Base-by-base conservation (phyloP, 2,797 vertebrate species). In the Tragelaphus oryx region DNA sequence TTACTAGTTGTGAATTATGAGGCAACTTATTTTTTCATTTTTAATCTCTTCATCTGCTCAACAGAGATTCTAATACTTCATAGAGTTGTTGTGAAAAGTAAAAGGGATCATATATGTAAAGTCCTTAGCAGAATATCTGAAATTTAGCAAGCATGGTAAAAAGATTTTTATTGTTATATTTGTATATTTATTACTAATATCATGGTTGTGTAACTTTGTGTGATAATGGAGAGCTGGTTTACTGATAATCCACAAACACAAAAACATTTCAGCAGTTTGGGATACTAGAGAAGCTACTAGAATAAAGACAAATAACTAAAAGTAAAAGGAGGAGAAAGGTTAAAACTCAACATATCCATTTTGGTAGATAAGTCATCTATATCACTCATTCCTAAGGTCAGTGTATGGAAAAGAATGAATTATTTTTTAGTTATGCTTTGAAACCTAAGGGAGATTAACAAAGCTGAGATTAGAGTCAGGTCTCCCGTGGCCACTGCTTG, bases 401-500 rank as follows among this genome's bases (percentile, higher is more conserved):
- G 54, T 80, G 82, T 83, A 22, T 76, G 30, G n/a, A 50, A 78
- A 80, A 79, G 8, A 93, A 54, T 46, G 48, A 44, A 4, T 59
- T 8, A 30, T 79, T 85, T 48, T 79, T 88, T 8, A 82, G 33
- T 33, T 76, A 24, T 30, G n/a, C 52, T 88, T 95, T 94, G 95
- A 97, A 96, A 93, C 46, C 28, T 78, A n/a, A 96, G 59, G 65
- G 82, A 16, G 85, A 87, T 94, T 86, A 96, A 94, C 30, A 89
- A 96, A 84, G 78, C 28, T 65, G 17, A 87, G 46, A 95, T 22
- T 24, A 8, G 52, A 83, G 46, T 48, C 97, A 4, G 17, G 14
- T 88, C 96, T 80, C 37, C 48, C 80, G 65, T 7, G 33, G 7
- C 85, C 44, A 95, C 75, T 68, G 81, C 55, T 97, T 92, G 96